Evolutionary conservation across 2,888 invertebrate species (phyloP), one percentile per base, ranked within the genome.

Genomic region (Seladonia tumulorum): DNA sequence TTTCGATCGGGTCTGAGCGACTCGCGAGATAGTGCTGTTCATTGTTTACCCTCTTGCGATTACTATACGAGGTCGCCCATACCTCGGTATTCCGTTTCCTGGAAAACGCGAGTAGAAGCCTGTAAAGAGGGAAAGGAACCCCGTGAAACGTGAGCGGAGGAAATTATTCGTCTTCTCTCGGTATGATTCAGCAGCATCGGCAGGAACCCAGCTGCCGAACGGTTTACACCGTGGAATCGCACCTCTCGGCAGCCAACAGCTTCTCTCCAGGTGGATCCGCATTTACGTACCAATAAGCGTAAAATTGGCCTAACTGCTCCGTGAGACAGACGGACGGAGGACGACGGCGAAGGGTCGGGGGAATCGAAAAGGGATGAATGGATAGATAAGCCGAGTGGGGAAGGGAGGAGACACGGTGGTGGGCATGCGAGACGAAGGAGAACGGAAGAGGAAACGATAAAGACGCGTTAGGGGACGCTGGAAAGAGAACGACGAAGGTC

Each of bases 221-320:
- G 66, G 79, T 68, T 79, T 86, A 49, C 75, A 73, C 85, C n/a
- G 53, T 60, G 63, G 79, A 80, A 82, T 81, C 76, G 83, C 88
- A 77, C 84, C 88, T 84, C 78, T 73, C 81, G 63, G 80, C 49
- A n/a, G 79, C 76, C 73, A 57, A 79, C 78, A 78, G 66, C 77
- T 81, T 76, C 84, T n/a, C 86, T 73, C 53, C 81, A 72, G 81
- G 80, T 86, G 85, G 87, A 89, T 91, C 86, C 91, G 92, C 93
- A 94, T 94, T 94, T 93, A 93, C 93, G 93, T 94, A 93, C 93
- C 94, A 94, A 94, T 94, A 94, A 93, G 94, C 94, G 93, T 93
- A 92, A 94, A 94, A 94, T 94, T 94, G 94, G 93, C 91, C 93
- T 90, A 94, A 93, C 93, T 92, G 91, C 92, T 89, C 87, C 71